Conservation (phyloP, 2,888 invertebrate species). For the Nebria brevicollis region DNA sequence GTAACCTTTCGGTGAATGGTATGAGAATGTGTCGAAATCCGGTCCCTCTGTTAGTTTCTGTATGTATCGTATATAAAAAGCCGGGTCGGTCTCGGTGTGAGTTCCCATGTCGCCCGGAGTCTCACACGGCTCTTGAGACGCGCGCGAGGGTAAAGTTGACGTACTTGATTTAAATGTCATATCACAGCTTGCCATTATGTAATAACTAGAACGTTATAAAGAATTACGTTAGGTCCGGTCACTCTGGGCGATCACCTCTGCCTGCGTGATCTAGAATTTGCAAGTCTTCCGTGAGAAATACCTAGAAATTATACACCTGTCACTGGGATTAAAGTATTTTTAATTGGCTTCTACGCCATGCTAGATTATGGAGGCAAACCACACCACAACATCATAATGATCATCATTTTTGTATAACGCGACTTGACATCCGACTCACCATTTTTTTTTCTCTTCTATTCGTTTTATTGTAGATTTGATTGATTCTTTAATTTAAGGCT, state of each 20-base stretch:
- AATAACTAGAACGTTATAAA: neutral
- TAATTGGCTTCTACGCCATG: constrained; percentile 34
- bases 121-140: neutral
- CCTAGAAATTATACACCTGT: constrained; percentile 42
- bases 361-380: neutral
- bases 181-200: neutral
- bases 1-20: neutral
- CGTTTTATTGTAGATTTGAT: neutral
- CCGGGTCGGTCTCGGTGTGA: neutral
- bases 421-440: neutral
- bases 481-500: neutral
- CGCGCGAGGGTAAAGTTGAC: neutral
- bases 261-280: constrained; percentile 29
- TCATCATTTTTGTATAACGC: constrained; percentile 23
- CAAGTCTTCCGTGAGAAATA: constrained; percentile 40
- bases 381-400: constrained; percentile 16
- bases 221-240: neutral
- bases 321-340: constrained; percentile 39
- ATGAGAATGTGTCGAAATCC: neutral
- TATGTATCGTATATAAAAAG: neutral
- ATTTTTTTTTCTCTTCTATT: neutral
- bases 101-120: neutral
- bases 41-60: neutral
- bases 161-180: neutral
- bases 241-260: constrained; percentile 9